Base-by-base conservation (phyloP, 2,888 invertebrate genomes). In the Aleiodes testaceus region DNA sequence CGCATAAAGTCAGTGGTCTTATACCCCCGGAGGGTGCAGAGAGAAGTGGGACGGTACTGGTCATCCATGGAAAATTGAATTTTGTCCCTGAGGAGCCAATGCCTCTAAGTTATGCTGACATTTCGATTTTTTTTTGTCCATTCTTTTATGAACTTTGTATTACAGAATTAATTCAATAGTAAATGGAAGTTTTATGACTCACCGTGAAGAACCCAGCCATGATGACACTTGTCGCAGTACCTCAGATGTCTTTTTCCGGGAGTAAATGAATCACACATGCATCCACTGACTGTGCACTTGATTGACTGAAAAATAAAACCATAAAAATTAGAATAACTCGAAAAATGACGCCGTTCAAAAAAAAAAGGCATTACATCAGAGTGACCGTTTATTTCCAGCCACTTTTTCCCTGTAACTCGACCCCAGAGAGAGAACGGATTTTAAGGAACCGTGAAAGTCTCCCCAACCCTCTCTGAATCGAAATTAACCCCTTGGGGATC, bases 131-230 rank as follows among this genome's bases (percentile, higher is more conserved):
- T 79, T 73, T 5, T 26, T n/a, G n/a, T n/a, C n/a, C n/a, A n/a
- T n/a, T 36, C 36, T 36, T 49, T 36, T 36, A 22, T 18, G 80
- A 82, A 75, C 74, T 74, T 77, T 79, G 70, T 36, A 47, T 30
- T 49, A n/a, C 12, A 36, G 36, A 9, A 36, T 36, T 6, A 36
- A 26, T 47, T 44, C 2, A 26, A 26, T 45, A 45, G 26, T 1
- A 26, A 26, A 5, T 26, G 26, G 26, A 26, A 26, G 5, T 26
- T 26, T 26, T 3, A 26, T 26, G 74, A 89, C 92, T 92, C 85
- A 93, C 93, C 93, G 86, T 93, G 93, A 78, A 91, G 91, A 72
- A 93, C 92, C 93, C 93, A 93, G 76, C 92, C 92, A 86, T 93
- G 93, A 80, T 91, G 91, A 85, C 93, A 93, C 76, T 90, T 90